Conservation (phyloP, 2,888 invertebrate species). For the Brachyopa scutellaris region DNA sequence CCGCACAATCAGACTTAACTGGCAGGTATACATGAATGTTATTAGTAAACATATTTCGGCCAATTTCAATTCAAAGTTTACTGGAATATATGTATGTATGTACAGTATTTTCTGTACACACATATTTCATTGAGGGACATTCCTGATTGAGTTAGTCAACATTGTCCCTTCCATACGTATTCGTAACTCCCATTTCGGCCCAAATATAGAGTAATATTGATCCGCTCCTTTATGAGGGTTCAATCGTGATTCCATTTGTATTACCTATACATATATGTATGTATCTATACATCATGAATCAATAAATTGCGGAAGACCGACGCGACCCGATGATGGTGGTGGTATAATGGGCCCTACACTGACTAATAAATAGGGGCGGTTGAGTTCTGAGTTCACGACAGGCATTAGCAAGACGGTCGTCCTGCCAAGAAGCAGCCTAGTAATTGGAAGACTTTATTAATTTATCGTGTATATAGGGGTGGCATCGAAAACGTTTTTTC, state of each 20-base stretch:
- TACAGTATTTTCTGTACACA: no score
- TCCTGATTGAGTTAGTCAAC: slow-evolving; percentile 46
- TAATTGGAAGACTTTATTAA: slow-evolving; percentile 68
- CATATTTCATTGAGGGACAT: slow-evolving; percentile 36
- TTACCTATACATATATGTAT: no score
- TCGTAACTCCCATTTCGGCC: not conserved
- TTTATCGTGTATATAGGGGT: slow-evolving; percentile 49
- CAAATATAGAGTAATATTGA: slow-evolving; percentile 48
- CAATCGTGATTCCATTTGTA: slow-evolving; percentile 57
- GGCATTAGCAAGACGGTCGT: slow-evolving; percentile 41
- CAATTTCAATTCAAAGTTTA: slow-evolving; percentile 47
- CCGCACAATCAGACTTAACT: not conserved
- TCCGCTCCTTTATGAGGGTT: slow-evolving; percentile 49
- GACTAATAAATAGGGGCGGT: slow-evolving; percentile 43
- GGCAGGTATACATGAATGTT: slow-evolving; percentile 26
- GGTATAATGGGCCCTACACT: slow-evolving; percentile 21
- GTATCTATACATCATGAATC: slow-evolving; percentile 67
- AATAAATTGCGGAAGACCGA: slow-evolving; percentile 49
- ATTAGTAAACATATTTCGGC: slow-evolving; percentile 45
- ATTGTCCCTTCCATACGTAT: slow-evolving; percentile 16
- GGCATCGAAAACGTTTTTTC: slow-evolving; percentile 11
- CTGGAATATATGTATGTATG: no score
- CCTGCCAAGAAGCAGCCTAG: slow-evolving; percentile 45
- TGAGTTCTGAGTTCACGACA: slow-evolving; percentile 14
- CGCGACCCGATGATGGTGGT: not conserved